Conservation (phyloP, 2,888 invertebrate species). For the Itoplectis maculator region DNA sequence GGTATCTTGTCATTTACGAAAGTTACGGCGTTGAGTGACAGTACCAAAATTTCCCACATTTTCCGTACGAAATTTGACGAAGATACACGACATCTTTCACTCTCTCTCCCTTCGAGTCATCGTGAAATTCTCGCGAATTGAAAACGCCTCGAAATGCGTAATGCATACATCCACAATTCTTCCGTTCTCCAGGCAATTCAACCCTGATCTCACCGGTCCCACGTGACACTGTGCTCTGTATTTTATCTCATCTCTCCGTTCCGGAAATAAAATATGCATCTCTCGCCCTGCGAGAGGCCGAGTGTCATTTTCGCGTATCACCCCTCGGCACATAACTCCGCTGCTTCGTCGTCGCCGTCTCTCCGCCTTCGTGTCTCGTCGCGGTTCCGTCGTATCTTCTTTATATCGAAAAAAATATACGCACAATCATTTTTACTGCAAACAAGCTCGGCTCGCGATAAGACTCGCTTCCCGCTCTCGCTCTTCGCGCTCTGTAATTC, state of each 20-base stretch:
- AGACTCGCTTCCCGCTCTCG: neutral
- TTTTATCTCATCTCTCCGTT: conserved; percentile 20
- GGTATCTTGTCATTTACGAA: too few species aligned
- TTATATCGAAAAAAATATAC: conserved; percentile 20
- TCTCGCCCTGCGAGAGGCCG: neutral
- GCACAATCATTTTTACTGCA: conserved; percentile 35
- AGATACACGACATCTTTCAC: too few species aligned
- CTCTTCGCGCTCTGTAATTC: conserved; percentile 41
- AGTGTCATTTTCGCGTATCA: neutral
- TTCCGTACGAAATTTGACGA: too few species aligned
- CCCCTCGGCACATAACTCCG: conserved; percentile 7
- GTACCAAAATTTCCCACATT: too few species aligned
- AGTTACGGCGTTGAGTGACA: too few species aligned
- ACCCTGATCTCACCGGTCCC: neutral
- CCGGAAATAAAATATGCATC: conserved; percentile 1
- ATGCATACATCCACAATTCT: neutral
- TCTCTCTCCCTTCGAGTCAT: neutral
- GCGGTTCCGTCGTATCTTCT: neutral
- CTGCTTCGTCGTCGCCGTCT: conserved; percentile 11
- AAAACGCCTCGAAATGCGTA: neutral
- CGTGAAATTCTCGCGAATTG: neutral
- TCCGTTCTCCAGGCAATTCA: conserved; percentile 20
- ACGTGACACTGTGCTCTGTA: neutral
- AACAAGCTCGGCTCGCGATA: conserved; percentile 9
- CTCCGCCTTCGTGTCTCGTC: neutral